A percentile compares a stretch with the other conserved stretches of the same genome.
These are phyloP conservation scores for Limnephilus lunatus DNA, from an alignment of 2,888 invertebrate species.

Conservation along the genomic window DNA sequence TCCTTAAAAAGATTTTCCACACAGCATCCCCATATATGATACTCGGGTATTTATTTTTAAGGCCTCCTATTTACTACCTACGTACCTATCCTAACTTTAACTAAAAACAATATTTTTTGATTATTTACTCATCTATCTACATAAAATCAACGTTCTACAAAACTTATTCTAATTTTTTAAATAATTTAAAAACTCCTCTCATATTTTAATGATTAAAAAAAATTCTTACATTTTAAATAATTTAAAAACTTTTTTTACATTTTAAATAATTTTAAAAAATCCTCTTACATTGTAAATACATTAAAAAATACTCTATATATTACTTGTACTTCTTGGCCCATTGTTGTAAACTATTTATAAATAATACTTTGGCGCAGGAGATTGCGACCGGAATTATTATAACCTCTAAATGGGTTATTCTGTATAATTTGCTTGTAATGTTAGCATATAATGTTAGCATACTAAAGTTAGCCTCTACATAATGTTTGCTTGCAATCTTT, in stretches of 20 bases:
- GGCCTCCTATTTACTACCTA: too few species aligned
- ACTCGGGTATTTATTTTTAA: too few species aligned
- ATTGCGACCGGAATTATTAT: constrained; percentile 46
- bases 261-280: too few species aligned
- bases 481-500: constrained; percentile 40
- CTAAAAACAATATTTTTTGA: too few species aligned
- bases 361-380: not conserved
- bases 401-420: constrained; percentile 37
- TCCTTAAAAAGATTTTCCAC: too few species aligned
- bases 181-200: not conserved
- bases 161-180: too few species aligned
- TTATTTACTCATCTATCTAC: too few species aligned
- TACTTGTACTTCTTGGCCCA: not conserved
- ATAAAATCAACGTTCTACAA: too few species aligned
- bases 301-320: not conserved
- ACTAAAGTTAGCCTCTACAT: not conserved
- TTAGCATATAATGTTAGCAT: constrained; percentile 8
- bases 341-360: not conserved
- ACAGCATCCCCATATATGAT: too few species aligned
- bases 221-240: not conserved
- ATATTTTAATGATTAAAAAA: not conserved
- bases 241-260: not conserved
- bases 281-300: too few species aligned
- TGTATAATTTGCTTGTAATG: constrained; percentile 54
- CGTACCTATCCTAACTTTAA: too few species aligned